phyloP scores from a whole-genome alignment of 2,888 invertebrate species.

The Seira sanloemensis region DNA sequence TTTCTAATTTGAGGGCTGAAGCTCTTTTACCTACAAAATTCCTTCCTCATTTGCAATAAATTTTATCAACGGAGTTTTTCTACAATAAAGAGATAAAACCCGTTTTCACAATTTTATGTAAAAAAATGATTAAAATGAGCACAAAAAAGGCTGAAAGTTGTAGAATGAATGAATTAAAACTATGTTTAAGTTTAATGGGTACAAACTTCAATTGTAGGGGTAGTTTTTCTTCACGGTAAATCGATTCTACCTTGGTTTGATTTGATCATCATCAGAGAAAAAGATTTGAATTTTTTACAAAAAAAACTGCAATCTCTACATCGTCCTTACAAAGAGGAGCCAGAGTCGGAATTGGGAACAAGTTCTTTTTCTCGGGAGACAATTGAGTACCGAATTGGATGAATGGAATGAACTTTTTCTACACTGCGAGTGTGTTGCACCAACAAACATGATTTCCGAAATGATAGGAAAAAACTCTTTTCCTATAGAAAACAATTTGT shows the following conservation, averaged over 20 bases:
- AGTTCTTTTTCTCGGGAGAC: background rate
- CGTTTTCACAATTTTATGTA: background rate
- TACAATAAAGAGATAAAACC: constrained; percentile 1
- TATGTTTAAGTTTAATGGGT: background rate
- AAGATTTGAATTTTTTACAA: constrained; percentile 15
- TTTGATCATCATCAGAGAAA: constrained; percentile 48
- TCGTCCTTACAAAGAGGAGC: background rate
- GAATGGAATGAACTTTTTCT: constrained; percentile 1
- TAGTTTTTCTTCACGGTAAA: constrained; percentile 58
- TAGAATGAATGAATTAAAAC: constrained; percentile 9
- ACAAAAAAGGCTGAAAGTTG: constrained; percentile 7
- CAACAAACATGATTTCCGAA: background rate
- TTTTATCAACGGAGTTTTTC: background rate
- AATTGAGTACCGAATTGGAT: constrained; percentile 3
- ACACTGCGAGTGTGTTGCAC: background rate
- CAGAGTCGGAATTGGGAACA: background rate
- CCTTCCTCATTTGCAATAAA: constrained; percentile 7
- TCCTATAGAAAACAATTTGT: background rate
- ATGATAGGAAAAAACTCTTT: background rate
- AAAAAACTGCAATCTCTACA: constrained; percentile 1
- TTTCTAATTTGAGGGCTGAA: background rate
- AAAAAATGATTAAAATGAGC: constrained; percentile 5
- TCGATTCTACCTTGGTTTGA: constrained; percentile 61
- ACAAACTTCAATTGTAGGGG: constrained; percentile 5
- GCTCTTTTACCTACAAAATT: background rate